phyloP scores from a whole-genome alignment of 1,140 invertebrate genomes.

The Sarcophaga peregrina region DNA sequence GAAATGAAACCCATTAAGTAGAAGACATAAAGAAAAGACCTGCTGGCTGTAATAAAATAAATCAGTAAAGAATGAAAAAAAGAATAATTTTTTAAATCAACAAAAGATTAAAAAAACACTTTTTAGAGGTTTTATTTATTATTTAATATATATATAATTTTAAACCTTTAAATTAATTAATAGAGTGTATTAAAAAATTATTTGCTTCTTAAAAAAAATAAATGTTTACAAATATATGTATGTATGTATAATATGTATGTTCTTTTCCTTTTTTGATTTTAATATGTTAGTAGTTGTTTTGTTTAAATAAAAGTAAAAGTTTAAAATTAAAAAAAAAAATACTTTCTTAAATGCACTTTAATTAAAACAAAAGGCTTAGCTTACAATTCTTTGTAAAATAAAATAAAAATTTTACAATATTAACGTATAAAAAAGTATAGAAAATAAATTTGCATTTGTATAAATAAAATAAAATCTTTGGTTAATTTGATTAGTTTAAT shows the following conservation, averaged over 20 bases:
- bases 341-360: conserved; percentile 1
- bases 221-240: too few species aligned
- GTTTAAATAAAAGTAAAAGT: neutral
- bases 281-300: neutral
- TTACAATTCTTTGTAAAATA: too few species aligned
- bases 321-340: conserved; percentile 4
- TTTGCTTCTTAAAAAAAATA: neutral
- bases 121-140: neutral
- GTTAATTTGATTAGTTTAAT: conserved; percentile 37
- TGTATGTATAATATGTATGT: too few species aligned
- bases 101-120: too few species aligned
- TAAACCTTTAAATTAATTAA: neutral
- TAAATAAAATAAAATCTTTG: conserved; percentile 41
- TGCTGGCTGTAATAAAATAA: too few species aligned
- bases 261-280: neutral
- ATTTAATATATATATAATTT: neutral
- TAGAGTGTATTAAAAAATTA: neutral
- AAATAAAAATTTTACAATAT: too few species aligned
- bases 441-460: neutral
- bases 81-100: too few species aligned
- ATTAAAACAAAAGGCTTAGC: too few species aligned
- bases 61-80: too few species aligned
- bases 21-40: too few species aligned
- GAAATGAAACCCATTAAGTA: too few species aligned
- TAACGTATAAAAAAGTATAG: conserved; percentile 4